These are phyloP conservation scores for Drosophila prosaltans DNA, from an alignment of 1,140 invertebrate genomes.

Conservation along the genomic window DNA sequence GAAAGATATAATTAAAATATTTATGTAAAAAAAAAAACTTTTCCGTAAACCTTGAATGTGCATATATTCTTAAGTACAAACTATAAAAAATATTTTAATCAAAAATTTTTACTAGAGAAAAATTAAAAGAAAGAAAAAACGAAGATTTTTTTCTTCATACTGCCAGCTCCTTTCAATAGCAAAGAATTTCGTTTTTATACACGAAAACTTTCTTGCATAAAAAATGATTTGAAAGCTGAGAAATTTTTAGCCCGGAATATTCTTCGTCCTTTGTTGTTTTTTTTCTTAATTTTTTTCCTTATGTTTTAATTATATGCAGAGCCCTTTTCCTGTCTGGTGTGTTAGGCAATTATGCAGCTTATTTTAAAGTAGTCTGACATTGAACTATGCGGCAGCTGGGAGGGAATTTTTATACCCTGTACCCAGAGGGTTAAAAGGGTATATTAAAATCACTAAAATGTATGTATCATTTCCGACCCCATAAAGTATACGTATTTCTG, in stretches of 20 bases:
- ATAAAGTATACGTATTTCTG: too few species aligned
- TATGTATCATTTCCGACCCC: too few species aligned
- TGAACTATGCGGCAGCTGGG: constrained; percentile 43
- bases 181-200: constrained; percentile 31
- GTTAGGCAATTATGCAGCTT: constrained; percentile 54
- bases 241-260: constrained; percentile 16
- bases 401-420: background rate
- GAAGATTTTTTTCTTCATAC: constrained; percentile 16
- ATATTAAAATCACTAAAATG: too few species aligned
- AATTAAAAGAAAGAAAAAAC: constrained; percentile 32
- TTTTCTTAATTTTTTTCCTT: background rate
- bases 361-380: constrained; percentile 48
- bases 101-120: constrained; percentile 35
- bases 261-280: constrained; percentile 13
- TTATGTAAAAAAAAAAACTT: constrained; percentile 29
- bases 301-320: constrained; percentile 40
- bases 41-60: constrained; percentile 26
- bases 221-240: constrained; percentile 35
- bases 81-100: constrained; percentile 70
- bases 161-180: constrained; percentile 17
- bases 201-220: constrained; percentile 39
- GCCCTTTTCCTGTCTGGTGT: constrained; percentile 45
- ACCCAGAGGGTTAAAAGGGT: background rate
- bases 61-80: constrained; percentile 12
- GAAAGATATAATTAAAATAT: constrained; percentile 67